Base-by-base conservation (phyloP, 2,888 invertebrate species). In the Rotaria magnacalcarata region DNA sequence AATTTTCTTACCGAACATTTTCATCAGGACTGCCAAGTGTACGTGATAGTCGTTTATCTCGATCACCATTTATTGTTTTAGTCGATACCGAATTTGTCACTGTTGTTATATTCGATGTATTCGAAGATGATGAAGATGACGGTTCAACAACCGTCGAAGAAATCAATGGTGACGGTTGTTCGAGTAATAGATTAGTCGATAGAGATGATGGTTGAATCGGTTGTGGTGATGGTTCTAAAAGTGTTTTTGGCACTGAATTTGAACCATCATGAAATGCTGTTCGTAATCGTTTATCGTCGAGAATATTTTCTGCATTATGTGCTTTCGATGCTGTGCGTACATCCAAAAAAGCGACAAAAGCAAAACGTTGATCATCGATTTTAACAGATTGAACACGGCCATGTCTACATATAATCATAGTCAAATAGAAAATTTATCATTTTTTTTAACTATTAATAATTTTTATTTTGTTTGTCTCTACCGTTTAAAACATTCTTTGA, bases 261-360 rank as follows among this genome's bases (percentile, higher is more conserved):
- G 80, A 80, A 47, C 80, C 80, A 80, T 80, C 80, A n/a, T 80
- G 80, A 80, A 80, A 80, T 47, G 80, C 80, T 80, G 80, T 80
- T 47, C 80, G 80, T 80, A 80, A 80, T 47, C n/a, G 43, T 47
- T 80, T 47, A 47, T 47, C 47, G 47, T 47, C 80, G 43, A 80
- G 47, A 24, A 47, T 80, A 47, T 80, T 80, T n/a, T 80, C 80
- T n/a, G 80, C 47, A 21, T 80, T 80, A 80, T 80, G 80, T 80
- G 80, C 80, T 80, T 80, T 80, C n/a, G 80, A 80, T n/a, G 80
- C 80, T 41, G 80, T 47, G 47, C 80, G 80, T 47, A 80, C 80
- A 47, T 80, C 80, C 80, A 47, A n/a, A 80, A 80, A 80, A 47
- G 47, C 80, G 16, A 80, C 47, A 47, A 80, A 80, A n/a, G 80